These are phyloP conservation scores for Thunnus thynnus DNA, from an alignment of 2,113 vertebrate genomes.

Conservation along the genomic window DNA sequence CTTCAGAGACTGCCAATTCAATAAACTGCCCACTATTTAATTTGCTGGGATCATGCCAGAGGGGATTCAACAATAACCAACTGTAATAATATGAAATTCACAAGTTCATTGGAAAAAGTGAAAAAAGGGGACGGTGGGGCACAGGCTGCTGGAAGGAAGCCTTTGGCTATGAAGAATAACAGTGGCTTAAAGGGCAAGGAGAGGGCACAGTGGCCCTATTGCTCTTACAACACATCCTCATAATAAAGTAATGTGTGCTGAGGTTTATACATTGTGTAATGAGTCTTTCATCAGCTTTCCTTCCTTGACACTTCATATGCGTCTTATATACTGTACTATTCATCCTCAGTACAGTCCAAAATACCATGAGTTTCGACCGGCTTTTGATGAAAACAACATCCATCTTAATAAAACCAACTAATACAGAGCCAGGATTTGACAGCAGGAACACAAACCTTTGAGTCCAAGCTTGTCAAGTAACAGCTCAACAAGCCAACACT, in stretches of 20 bases:
- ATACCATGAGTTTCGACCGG: constrained; percentile 21
- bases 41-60: constrained; percentile 75
- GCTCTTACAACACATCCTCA: constrained; percentile 45
- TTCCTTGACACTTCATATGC: constrained; percentile 25
- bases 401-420: constrained; percentile 65
- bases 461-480: constrained; percentile 76
- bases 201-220: constrained; percentile 58
- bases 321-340: constrained; percentile 14
- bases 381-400: constrained; percentile 64
- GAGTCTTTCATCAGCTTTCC: constrained; percentile 39
- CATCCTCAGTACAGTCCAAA: constrained; percentile 18
- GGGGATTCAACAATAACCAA: constrained; percentile 79
- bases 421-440: constrained; percentile 63
- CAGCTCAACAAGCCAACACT: constrained; percentile 76
- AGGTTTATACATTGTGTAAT: constrained; percentile 11
- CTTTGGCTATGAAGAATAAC: constrained; percentile 64
- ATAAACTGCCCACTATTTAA: constrained; percentile 77
- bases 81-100: constrained; percentile 79
- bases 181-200: constrained; percentile 64
- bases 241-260: constrained; percentile 60
- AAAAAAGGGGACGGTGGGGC: constrained; percentile 27
- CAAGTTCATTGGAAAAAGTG: constrained; percentile 66
- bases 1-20: constrained; percentile 74
- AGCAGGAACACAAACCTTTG: constrained; percentile 77
- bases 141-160: constrained; percentile 49